A percentile compares a stretch with the other conserved stretches of the same genome.
phyloP scores from a whole-genome alignment of 1,140 invertebrate species.

The Kradibia gibbosae region DNA sequence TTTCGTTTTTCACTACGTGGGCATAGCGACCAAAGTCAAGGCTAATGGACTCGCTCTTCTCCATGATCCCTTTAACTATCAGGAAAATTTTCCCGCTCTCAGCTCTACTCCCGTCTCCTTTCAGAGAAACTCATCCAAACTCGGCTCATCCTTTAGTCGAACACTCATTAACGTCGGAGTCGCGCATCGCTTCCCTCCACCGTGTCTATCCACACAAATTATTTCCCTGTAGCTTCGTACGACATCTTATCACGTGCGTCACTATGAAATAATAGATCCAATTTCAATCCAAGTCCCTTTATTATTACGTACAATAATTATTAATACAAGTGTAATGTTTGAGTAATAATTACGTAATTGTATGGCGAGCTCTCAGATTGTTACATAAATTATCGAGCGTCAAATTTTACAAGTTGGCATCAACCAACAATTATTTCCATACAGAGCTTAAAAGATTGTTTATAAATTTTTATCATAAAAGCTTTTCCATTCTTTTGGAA shows the following conservation, averaged over 20 bases:
- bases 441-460: too few species aligned
- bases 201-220: background rate
- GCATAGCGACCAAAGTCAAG: conserved; percentile 22
- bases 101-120: background rate
- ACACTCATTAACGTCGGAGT: background rate
- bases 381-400: background rate
- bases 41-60: background rate
- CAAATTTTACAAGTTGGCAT: background rate
- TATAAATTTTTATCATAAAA: too few species aligned
- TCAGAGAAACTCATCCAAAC: too few species aligned
- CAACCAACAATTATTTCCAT: background rate
- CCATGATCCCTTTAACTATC: background rate
- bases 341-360: background rate
- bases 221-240: background rate
- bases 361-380: too few species aligned
- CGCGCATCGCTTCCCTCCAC: background rate
- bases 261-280: background rate
- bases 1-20: background rate
- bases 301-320: background rate
- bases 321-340: background rate
- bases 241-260: background rate
- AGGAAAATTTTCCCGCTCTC: background rate
- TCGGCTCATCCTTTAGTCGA: background rate
- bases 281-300: background rate
- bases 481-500: too few species aligned